phyloP scores from a whole-genome alignment of 2,113 vertebrate species.

The Chaetops frenatus region DNA sequence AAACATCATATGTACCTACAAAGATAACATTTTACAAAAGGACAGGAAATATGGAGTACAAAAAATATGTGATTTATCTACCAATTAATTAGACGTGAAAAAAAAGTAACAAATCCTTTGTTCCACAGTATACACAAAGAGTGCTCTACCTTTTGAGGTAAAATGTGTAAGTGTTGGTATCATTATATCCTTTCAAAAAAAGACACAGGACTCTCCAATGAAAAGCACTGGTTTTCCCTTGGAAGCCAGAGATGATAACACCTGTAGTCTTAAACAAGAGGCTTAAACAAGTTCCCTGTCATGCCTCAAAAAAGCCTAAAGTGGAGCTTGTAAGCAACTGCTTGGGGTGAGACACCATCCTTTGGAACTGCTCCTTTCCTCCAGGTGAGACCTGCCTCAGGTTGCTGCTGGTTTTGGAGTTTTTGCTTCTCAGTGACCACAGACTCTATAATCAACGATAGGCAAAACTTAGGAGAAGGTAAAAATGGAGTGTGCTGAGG shows the following conservation, averaged over 20 bases:
- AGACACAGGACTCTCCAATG: neutral
- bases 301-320: neutral
- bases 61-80: neutral
- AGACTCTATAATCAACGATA: neutral
- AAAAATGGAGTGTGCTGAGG: neutral
- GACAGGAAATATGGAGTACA: neutral
- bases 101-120: neutral
- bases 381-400: neutral
- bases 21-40: neutral
- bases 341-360: fast-evolving
- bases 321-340: neutral
- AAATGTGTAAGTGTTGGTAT: neutral
- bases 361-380: neutral
- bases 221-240: neutral
- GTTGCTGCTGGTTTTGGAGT: neutral
- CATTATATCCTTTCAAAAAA: neutral
- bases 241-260: neutral
- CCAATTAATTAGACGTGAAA: neutral
- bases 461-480: neutral
- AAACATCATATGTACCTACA: neutral
- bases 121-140: neutral
- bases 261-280: neutral
- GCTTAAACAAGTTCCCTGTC: neutral
- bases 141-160: neutral
- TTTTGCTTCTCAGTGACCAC: neutral